phyloP scores from a whole-genome alignment of 2,888 invertebrate species.

The Chironomus riparius region DNA sequence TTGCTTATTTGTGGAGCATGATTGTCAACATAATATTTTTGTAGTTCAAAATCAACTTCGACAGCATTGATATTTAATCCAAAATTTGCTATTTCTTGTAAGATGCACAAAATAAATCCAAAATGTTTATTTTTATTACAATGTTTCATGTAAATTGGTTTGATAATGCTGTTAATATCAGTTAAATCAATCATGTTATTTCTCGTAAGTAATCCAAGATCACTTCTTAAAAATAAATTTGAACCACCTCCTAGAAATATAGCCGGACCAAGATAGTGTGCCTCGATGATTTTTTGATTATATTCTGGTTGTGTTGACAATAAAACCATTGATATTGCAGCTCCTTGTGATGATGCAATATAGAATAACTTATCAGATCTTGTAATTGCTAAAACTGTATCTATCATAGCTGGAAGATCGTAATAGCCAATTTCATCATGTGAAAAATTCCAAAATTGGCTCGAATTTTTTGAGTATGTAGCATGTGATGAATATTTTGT shows the following conservation, averaged over 20 bases:
- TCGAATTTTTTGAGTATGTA: background rate
- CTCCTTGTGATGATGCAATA: constrained; percentile 54
- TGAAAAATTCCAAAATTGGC: constrained; percentile 29
- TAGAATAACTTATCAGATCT: constrained; percentile 42
- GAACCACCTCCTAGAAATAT: background rate
- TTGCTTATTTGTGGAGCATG: no score
- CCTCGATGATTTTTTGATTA: constrained; percentile 35
- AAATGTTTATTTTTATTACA: no score
- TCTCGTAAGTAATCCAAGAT: no score
- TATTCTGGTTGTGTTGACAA: constrained; percentile 54
- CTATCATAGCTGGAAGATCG: constrained; percentile 48
- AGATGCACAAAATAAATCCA: no score
- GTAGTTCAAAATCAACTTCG: no score
- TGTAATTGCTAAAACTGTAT: constrained; percentile 40
- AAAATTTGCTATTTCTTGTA: no score
- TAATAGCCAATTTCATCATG: constrained; percentile 48
- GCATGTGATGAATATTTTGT: constrained; percentile 37
- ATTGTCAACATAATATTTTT: no score
- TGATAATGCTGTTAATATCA: no score
- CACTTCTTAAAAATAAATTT: no score
- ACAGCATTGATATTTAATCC: no score
- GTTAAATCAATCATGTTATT: no score
- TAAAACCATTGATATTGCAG: constrained; percentile 58
- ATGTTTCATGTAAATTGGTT: no score
- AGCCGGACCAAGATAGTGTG: background rate